phyloP scores from a whole-genome alignment of 2,888 invertebrate genomes.

The Rotaria macrura region DNA sequence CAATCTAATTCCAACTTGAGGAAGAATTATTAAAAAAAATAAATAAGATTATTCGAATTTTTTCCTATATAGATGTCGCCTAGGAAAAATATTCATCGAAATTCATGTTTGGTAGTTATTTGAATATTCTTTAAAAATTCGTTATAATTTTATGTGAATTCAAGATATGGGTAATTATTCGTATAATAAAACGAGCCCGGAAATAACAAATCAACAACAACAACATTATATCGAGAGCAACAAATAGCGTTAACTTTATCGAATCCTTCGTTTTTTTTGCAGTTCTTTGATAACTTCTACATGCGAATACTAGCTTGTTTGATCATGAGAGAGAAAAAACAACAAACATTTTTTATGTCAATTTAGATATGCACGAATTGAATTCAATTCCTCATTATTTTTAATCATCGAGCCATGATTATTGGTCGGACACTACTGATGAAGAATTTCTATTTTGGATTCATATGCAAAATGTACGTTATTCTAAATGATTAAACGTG shows the following conservation, averaged over 20 bases:
- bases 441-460: background rate
- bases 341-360: background rate
- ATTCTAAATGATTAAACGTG: background rate
- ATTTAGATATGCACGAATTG: background rate
- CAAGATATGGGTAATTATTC: background rate
- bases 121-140: background rate
- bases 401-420: background rate
- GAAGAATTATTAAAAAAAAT: background rate
- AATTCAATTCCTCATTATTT: background rate
- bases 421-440: background rate
- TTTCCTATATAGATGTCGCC: background rate
- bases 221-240: background rate
- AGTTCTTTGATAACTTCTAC: background rate
- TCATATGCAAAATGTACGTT: background rate
- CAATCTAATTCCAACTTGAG: background rate
- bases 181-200: background rate
- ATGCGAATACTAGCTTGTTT: background rate
- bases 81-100: background rate
- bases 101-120: background rate
- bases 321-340: background rate
- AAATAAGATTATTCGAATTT: background rate
- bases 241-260: background rate
- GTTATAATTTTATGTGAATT: too few species aligned
- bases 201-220: background rate
- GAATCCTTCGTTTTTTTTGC: background rate